phyloP scores from a whole-genome alignment of 2,888 invertebrate species.

The Drosophila koepferae region DNA sequence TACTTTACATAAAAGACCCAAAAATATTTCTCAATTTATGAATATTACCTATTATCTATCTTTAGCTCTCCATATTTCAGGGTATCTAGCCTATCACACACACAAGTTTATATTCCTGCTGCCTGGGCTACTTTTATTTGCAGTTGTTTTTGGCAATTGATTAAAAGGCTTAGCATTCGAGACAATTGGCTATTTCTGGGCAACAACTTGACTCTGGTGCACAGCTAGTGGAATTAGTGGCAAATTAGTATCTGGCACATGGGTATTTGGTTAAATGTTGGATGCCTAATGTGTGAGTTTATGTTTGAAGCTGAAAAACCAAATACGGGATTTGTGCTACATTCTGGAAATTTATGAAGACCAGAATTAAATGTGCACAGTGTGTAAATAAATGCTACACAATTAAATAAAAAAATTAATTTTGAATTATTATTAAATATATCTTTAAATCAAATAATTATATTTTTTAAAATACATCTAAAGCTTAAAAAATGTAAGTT shows the following conservation, averaged over 20 bases:
- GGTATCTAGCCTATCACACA: slow-evolving; percentile 6
- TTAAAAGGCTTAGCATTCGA: slow-evolving; percentile 75
- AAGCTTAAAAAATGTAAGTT: not conserved
- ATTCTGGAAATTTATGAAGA: slow-evolving; percentile 6
- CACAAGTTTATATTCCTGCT: accelerated
- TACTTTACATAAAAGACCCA: too few relatives aligned
- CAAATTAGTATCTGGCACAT: slow-evolving; percentile 60
- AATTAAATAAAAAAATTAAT: not conserved
- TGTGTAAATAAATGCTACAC: not conserved
- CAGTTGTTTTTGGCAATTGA: slow-evolving; percentile 73
- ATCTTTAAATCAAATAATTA: not conserved
- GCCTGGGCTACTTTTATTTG: not conserved
- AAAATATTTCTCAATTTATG: too few relatives aligned
- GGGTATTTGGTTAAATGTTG: slow-evolving; percentile 66
- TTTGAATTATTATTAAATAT: not conserved
- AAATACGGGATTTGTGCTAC: slow-evolving; percentile 23
- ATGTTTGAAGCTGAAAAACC: slow-evolving; percentile 43
- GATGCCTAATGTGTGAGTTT: slow-evolving; percentile 74
- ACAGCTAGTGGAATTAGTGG: slow-evolving; percentile 60
- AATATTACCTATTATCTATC: too few relatives aligned
- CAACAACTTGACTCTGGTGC: not conserved
- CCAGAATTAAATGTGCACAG: not conserved
- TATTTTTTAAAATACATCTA: not conserved
- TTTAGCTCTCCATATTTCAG: not conserved
- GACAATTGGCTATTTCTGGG: slow-evolving; percentile 66